A percentile compares a stretch with the other conserved stretches of the same genome.
phyloP scores from a whole-genome alignment of 2,888 invertebrate genomes.

The Mesodorylaimus sp. region DNA sequence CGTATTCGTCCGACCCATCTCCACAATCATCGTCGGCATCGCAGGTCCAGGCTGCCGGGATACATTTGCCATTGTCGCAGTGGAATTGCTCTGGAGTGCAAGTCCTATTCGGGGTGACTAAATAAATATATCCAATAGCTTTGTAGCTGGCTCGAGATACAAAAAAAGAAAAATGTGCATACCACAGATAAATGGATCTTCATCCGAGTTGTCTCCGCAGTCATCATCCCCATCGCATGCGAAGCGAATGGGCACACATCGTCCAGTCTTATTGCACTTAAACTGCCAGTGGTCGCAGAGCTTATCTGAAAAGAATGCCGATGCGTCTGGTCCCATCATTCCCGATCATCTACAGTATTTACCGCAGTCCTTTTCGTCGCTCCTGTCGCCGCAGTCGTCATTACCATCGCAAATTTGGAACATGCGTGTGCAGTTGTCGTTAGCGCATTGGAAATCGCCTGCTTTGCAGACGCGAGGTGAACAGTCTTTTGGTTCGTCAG shows the following conservation, averaged over 20 bases:
- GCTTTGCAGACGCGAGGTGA: constrained; percentile 23
- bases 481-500: constrained; percentile 48
- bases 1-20: constrained; percentile 81
- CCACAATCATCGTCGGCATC: constrained; percentile 84
- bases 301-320: constrained; percentile 21
- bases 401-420: constrained; percentile 71
- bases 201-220: constrained; percentile 77
- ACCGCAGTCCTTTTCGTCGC: constrained; percentile 19
- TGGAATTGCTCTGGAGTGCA: constrained; percentile 78
- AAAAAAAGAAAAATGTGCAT: constrained; percentile 22
- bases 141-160: not conserved
- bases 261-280: constrained; percentile 36
- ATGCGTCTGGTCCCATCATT: not conserved
- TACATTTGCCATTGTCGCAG: constrained; percentile 76
- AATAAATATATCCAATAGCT: not conserved
- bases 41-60: constrained; percentile 63
- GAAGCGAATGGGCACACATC: constrained; percentile 63
- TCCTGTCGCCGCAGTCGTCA: constrained; percentile 27
- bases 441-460: constrained; percentile 85
- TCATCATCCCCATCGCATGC: constrained; percentile 86
- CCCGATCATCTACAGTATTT: constrained; percentile 32
- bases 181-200: constrained; percentile 53
- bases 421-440: constrained; percentile 73
- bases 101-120: constrained; percentile 42
- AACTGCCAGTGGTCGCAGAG: constrained; percentile 30